Conservation (phyloP, 2,888 invertebrate species). For the Phorcus lineatus region DNA sequence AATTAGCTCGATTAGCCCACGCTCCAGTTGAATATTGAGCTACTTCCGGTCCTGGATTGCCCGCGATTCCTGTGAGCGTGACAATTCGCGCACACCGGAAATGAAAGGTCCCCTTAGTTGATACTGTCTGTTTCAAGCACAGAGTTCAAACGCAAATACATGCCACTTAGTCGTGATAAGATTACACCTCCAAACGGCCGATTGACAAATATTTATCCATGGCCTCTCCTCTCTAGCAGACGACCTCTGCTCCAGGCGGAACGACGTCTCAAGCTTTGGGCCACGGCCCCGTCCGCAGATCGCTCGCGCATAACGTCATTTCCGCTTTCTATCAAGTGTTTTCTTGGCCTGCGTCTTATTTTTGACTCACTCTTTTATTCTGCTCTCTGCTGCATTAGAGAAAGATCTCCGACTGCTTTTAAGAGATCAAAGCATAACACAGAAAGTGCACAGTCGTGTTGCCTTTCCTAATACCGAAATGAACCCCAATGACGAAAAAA, state of each 20-base stretch:
- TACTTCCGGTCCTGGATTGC: slow-evolving; percentile 39
- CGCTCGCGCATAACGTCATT: slow-evolving; percentile 15
- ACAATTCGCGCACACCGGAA: slow-evolving; percentile 37
- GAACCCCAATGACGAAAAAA: too few relatives aligned
- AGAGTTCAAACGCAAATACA: slow-evolving; percentile 20
- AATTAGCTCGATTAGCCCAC: slow-evolving; percentile 38
- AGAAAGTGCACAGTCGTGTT: neutral
- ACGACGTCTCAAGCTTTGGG: neutral
- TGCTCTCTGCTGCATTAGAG: neutral
- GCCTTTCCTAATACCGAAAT: neutral
- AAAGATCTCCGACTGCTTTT: slow-evolving; percentile 2
- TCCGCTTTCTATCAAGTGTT: slow-evolving; percentile 2
- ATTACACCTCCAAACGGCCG: slow-evolving; percentile 25
- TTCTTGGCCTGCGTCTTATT: neutral
- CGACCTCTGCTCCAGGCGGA: neutral
- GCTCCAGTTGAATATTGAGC: slow-evolving; percentile 32
- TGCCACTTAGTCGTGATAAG: slow-evolving; percentile 20
- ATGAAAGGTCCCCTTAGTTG: slow-evolving; percentile 33
- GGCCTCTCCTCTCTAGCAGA: neutral
- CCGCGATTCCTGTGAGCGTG: slow-evolving; percentile 35
- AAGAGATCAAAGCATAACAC: neutral
- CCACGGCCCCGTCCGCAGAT: neutral
- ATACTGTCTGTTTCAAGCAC: slow-evolving; percentile 24
- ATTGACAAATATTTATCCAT: slow-evolving; percentile 31
- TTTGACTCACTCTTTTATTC: slow-evolving; percentile 3